phyloP scores from a whole-genome alignment of 2,797 vertebrate genomes.

The Dryobates pubescens region DNA sequence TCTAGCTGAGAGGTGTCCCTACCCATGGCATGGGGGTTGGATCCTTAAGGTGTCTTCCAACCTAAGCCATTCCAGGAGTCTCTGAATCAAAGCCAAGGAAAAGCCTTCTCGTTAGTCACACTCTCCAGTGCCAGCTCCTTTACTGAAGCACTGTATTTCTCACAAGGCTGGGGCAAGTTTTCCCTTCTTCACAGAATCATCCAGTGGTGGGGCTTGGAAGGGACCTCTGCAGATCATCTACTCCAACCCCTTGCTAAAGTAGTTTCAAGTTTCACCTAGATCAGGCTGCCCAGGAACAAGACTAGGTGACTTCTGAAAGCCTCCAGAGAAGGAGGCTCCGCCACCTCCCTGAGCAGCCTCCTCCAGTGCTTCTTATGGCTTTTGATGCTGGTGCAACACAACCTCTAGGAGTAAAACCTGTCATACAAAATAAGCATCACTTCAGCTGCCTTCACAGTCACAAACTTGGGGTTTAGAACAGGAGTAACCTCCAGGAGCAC shows the following conservation, averaged over 20 bases:
- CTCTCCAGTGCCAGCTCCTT: background rate
- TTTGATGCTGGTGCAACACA: background rate
- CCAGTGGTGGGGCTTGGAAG: too few species aligned
- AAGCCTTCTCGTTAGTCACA: background rate
- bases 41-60: too few species aligned
- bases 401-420: background rate
- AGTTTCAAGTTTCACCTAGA: too few species aligned
- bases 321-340: too few species aligned
- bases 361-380: background rate
- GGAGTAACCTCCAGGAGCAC: rapidly evolving
- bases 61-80: background rate
- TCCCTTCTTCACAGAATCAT: background rate
- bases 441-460: background rate
- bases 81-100: background rate
- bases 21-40: too few species aligned
- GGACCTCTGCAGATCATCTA: too few species aligned
- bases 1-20: too few species aligned
- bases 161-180: background rate
- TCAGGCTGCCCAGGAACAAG: too few species aligned
- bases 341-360: too few species aligned
- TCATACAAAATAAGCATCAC: background rate
- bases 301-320: too few species aligned
- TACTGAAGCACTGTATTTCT: background rate
- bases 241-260: too few species aligned
- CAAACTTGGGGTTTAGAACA: background rate